phyloP scores from a whole-genome alignment of 2,113 vertebrate genomes.

The Taurulus bubalis region DNA sequence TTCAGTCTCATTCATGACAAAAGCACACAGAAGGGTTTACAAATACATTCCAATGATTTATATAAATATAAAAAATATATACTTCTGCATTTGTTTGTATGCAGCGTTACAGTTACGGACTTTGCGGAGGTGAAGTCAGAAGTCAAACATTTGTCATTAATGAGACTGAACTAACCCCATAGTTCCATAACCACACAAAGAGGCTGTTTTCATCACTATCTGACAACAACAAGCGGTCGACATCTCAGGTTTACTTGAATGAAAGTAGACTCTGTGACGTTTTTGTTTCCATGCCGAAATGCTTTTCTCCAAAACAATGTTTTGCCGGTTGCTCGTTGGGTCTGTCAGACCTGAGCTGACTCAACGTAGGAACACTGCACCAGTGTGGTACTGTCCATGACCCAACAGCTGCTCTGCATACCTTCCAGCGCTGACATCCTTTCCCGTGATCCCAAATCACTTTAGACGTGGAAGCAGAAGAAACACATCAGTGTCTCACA shows the following conservation, averaged over 20 bases:
- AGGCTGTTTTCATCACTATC: not conserved
- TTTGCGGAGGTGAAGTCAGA: too few relatives aligned
- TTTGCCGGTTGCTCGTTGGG: constrained; percentile 6
- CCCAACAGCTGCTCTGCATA: constrained; percentile 68
- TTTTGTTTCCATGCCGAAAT: constrained; percentile 5
- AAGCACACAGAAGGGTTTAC: too few relatives aligned
- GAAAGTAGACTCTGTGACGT: not conserved
- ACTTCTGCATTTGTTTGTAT: too few relatives aligned
- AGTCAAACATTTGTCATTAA: too few relatives aligned
- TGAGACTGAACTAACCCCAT: too few relatives aligned
- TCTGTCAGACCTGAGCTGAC: constrained; percentile 4
- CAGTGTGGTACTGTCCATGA: constrained; percentile 44
- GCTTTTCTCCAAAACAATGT: not conserved
- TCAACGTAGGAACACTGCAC: constrained; percentile 29
- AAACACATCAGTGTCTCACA: constrained; percentile 46
- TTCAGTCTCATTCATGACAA: too few relatives aligned
- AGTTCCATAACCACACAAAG: not conserved
- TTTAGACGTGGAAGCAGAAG: constrained; percentile 7
- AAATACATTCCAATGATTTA: too few relatives aligned
- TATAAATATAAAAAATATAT: too few relatives aligned
- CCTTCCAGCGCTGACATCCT: constrained; percentile 65
- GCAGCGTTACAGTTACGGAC: too few relatives aligned
- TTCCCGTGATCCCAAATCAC: constrained; percentile 14
- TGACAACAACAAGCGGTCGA: not conserved
- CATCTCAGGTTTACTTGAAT: not conserved